These are phyloP conservation scores for Ctena decussata DNA, from an alignment of 2,888 invertebrate species.

Conservation along the genomic window DNA sequence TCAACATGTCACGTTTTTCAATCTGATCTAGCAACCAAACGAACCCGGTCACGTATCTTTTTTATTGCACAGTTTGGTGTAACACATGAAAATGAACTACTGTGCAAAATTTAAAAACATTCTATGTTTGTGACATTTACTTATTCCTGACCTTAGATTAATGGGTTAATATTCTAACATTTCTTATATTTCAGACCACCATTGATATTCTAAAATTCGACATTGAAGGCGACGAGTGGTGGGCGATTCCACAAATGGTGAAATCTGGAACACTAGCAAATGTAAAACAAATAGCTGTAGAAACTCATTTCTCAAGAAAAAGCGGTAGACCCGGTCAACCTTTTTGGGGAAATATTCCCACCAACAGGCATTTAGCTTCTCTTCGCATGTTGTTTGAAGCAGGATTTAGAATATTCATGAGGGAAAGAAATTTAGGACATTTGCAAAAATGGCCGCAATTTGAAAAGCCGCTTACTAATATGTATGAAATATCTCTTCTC, in stretches of 20 bases:
- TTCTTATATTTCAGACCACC: conserved; percentile 29
- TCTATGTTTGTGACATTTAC: no score
- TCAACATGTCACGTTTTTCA: no score
- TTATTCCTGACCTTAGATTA: no score
- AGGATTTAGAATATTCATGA: not conserved
- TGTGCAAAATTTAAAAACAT: no score
- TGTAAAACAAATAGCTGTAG: conserved; percentile 60
- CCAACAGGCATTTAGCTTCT: not conserved
- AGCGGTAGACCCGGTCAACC: not conserved
- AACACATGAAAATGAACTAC: no score
- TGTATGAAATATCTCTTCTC: not conserved
- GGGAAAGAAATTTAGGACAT: not conserved
- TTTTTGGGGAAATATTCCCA: not conserved
- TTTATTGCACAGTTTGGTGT: no score
- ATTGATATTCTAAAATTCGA: conserved; percentile 64
- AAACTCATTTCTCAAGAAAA: conserved; percentile 37
- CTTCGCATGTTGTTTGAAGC: not conserved
- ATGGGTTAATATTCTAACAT: no score
- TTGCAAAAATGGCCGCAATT: not conserved
- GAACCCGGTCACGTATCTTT: no score
- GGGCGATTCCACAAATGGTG: conserved; percentile 57
- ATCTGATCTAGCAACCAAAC: no score
- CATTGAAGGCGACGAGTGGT: conserved; percentile 63
- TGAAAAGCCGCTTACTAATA: not conserved
- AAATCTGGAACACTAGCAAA: conserved; percentile 44